Base-by-base conservation (phyloP, 2,888 invertebrate species). In the Hydrotaea cyrtoneurina region DNA sequence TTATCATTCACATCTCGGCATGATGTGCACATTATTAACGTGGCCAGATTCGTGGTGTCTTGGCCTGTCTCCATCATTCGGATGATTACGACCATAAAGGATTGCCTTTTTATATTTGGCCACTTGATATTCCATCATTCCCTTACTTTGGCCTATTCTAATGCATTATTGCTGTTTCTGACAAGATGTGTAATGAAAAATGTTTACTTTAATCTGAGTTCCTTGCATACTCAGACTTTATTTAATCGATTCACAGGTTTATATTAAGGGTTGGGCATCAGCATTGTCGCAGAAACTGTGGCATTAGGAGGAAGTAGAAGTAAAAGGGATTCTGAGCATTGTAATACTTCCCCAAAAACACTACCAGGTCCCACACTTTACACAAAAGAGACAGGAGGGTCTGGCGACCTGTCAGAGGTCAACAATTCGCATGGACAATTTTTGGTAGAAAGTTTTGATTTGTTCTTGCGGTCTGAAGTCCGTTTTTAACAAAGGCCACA, bases 61-160 rank as follows among this genome's bases (percentile, higher is more conserved):
- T 66, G 15, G 21, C 11, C 46, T 46, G 21, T 7, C 69, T n/a
- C 21, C 13, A 23, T 69, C 69, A 69, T 69, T 11, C 23, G 46
- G 21, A 43, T 43, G 43, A 69, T 69, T 69, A 69, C 46, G 23
- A 43, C 21, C 13, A 43, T 69, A 69, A 69, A 46, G 23, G 69
- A 69, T 46, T 31, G 36, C 15, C 7, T 53, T 53, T 53, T 53
- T n/a, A 15, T 10, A 46, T 11, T 11, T 15, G 46, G 46, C 4
- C 46, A 46, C 46, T 46, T 53, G 53, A n/a, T 17, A n/a, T 19
- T 17, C 19, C 46, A 46, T 46, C 11, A 46, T 31, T 31, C 7
- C 3, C 31, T 31, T 31, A 31, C 31, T 4, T 21, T 8, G 57
- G 17, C 19, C 55, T 55, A 55, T 55, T 11, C 10, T 57, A 31